These are phyloP conservation scores for Charina bottae DNA, from an alignment of 2,113 vertebrate species.

Conservation along the genomic window DNA sequence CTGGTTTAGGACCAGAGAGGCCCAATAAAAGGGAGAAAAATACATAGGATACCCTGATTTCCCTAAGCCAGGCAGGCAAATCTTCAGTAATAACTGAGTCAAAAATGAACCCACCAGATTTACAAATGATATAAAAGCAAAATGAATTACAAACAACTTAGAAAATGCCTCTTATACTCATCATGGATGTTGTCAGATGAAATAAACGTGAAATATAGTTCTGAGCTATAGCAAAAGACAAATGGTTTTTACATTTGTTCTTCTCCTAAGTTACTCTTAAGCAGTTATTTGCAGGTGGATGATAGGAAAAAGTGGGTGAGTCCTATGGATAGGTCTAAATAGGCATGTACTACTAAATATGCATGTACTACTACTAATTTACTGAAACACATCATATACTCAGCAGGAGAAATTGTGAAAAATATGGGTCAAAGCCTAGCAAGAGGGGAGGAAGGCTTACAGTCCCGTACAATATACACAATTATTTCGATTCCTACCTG, in stretches of 20 bases:
- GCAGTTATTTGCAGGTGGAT: not conserved
- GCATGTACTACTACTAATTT: not conserved
- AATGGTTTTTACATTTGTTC: not conserved
- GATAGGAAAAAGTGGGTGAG: not conserved
- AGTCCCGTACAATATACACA: not conserved
- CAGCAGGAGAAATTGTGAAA: not conserved
- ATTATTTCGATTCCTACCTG: not conserved
- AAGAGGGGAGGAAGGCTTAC: not conserved
- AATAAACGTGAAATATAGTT: not conserved
- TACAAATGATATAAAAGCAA: not conserved
- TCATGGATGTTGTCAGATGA: not conserved
- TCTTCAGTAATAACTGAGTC: not conserved
- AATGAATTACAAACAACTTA: not conserved
- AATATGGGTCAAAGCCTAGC: not conserved
- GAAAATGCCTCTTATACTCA: not conserved
- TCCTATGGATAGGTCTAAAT: not conserved
- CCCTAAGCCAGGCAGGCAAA: not conserved
- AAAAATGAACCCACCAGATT: not conserved
- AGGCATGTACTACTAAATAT: not conserved
- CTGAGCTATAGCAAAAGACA: not conserved
- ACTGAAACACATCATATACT: not conserved
- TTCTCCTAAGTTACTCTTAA: not conserved
- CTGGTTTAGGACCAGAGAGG: not conserved
- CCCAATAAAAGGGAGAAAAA: not conserved
- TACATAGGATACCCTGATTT: not conserved